A percentile compares a stretch with the other conserved stretches of the same genome.
Conservation (phyloP, 1,140 invertebrate genomes). For the Palaemon carinicauda region DNA sequence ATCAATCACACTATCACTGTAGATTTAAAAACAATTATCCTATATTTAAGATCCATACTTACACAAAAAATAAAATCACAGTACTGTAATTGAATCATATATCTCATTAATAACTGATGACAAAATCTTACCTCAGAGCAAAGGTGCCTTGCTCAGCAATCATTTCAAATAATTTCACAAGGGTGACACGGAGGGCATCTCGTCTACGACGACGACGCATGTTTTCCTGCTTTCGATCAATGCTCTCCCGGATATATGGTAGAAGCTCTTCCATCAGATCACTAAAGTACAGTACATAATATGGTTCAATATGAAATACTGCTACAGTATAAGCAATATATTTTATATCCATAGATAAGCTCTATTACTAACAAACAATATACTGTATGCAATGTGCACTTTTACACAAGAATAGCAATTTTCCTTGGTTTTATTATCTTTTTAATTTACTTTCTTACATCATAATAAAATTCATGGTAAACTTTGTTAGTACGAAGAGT, state of each 20-base stretch:
- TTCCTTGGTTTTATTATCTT: no score
- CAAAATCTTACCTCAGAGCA: slow-evolving; percentile 75
- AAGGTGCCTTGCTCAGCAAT: slow-evolving; percentile 94
- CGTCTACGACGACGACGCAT: slow-evolving; percentile 86
- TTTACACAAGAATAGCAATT: neutral
- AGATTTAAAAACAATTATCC: slow-evolving; percentile 28
- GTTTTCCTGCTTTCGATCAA: slow-evolving; percentile 98
- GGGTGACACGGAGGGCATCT: slow-evolving; percentile 89
- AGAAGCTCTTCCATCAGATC: slow-evolving; percentile 96
- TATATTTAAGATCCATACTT: neutral
- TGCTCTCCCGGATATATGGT: slow-evolving; percentile 89
- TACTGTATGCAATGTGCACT: no score
- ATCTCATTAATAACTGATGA: neutral
- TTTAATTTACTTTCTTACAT: no score
- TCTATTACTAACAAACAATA: neutral
- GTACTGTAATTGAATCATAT: neutral
- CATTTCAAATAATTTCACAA: slow-evolving; percentile 89
- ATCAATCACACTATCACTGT: slow-evolving; percentile 83
- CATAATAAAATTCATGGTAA: no score
- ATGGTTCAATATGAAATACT: neutral
- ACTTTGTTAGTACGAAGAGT: no score
- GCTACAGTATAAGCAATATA: no score
- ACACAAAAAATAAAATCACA: neutral
- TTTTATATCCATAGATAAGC: slow-evolving; percentile 22
- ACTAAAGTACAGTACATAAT: slow-evolving; percentile 67